A percentile compares a stretch with the other conserved stretches of the same genome.
phyloP scores from a whole-genome alignment of 2,113 vertebrate genomes.

The Cavia aperea region DNA sequence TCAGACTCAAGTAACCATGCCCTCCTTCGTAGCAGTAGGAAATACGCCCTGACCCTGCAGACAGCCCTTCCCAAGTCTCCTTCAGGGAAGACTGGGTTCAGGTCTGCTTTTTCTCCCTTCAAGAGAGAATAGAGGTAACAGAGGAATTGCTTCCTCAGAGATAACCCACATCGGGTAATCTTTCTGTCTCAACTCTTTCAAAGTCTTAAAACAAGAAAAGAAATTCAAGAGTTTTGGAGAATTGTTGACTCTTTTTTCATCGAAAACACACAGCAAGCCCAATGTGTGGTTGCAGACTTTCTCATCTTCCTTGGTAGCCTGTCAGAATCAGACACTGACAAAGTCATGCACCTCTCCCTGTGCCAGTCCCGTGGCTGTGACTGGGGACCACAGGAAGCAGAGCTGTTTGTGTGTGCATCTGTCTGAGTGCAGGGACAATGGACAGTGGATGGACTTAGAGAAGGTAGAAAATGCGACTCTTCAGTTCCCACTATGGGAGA shows the following conservation, averaged over 20 bases:
- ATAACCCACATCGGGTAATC: background rate
- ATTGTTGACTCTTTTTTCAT: background rate
- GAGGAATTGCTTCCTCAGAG: background rate
- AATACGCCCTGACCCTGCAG: accelerated
- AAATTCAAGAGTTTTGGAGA: background rate
- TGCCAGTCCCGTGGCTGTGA: background rate
- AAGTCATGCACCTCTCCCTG: background rate
- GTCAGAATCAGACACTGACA: background rate
- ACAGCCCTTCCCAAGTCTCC: background rate
- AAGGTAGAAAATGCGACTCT: background rate
- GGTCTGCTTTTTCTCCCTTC: background rate
- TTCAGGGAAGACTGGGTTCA: background rate
- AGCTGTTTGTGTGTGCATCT: too few species aligned
- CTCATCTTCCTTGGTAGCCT: background rate
- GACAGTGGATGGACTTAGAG: background rate
- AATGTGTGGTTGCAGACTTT: background rate
- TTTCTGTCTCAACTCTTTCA: background rate
- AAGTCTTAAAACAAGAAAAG: background rate
- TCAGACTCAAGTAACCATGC: background rate
- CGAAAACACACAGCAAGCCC: background rate
- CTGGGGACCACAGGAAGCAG: accelerated
- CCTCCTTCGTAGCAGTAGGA: accelerated
- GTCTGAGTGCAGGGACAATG: accelerated
- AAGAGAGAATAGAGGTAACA: background rate
- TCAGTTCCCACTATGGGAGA: too few species aligned